Conservation (phyloP, 2,113 vertebrate genomes). For the Hippocampus guttulatus region DNA sequence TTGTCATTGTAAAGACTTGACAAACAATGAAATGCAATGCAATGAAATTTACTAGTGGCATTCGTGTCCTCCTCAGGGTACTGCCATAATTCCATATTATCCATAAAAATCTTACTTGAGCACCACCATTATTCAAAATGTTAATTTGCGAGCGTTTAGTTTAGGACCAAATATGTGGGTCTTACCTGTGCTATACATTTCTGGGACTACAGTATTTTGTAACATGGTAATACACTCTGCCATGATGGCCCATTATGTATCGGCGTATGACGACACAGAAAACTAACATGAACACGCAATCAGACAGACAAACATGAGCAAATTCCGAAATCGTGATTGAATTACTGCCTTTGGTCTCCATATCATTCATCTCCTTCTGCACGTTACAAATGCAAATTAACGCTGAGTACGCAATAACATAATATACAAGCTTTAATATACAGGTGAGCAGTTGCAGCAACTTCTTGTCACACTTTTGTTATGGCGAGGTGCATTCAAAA, state of each 20-base stretch:
- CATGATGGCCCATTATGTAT: background rate
- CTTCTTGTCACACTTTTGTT: background rate
- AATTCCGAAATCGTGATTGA: background rate
- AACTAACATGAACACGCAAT: background rate
- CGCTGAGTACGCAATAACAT: background rate
- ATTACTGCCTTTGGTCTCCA: background rate
- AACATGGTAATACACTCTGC: background rate
- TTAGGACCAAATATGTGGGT: background rate
- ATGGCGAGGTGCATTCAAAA: too few species aligned
- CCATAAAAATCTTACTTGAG: background rate
- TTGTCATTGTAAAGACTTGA: background rate
- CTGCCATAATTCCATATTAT: conserved; percentile 4
- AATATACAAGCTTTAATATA: background rate
- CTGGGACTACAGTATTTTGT: background rate
- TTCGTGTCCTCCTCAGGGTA: background rate
- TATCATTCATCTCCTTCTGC: background rate
- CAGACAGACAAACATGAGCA: background rate
- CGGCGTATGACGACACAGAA: background rate
- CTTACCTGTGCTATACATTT: background rate
- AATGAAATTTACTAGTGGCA: conserved; percentile 1
- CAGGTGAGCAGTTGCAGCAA: background rate
- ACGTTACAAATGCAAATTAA: background rate
- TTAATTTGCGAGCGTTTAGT: conserved; percentile 1
- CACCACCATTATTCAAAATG: conserved; percentile 1
- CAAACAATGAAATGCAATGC: conserved; percentile 1